phyloP scores from a whole-genome alignment of 2,888 invertebrate genomes.

The Agrochola macilenta region DNA sequence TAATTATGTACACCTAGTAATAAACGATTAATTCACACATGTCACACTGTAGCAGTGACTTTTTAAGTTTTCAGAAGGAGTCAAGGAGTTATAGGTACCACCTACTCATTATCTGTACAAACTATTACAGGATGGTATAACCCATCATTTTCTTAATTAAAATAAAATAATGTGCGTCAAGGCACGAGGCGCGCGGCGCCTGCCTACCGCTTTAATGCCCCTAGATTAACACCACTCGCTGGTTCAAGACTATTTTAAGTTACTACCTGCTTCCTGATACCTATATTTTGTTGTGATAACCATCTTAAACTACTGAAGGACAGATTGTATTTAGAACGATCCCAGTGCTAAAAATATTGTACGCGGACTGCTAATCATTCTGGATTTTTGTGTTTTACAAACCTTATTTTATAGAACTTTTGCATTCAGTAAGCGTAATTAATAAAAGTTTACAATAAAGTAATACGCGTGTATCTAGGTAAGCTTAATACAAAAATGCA shows the following conservation, averaged over 20 bases:
- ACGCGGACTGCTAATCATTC: not conserved
- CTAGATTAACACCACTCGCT: slow-evolving; percentile 71
- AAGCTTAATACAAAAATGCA: slow-evolving; percentile 30
- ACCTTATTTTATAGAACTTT: not conserved
- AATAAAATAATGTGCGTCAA: slow-evolving; percentile 74
- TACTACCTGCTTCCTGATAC: slow-evolving; percentile 10
- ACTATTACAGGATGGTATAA: not conserved
- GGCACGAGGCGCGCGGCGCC: slow-evolving; percentile 72
- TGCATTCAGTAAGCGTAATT: not conserved
- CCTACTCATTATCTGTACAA: not conserved
- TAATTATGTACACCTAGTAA: too few species aligned
- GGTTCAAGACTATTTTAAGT: slow-evolving; percentile 75
- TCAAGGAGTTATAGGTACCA: not conserved
- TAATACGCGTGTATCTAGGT: not conserved
- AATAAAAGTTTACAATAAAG: too few species aligned
- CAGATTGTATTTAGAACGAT: not conserved
- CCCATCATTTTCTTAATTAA: slow-evolving; percentile 65
- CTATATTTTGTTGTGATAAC: slow-evolving; percentile 9
- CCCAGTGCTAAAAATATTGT: not conserved
- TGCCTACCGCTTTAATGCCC: slow-evolving; percentile 65
- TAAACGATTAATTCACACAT: not conserved
- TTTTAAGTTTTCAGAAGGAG: not conserved
- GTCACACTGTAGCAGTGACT: not conserved
- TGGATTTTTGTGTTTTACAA: not conserved
- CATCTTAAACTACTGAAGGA: not conserved